Base-by-base conservation (phyloP, 2,888 invertebrate species). In the Trissolcus brochymenae region DNA sequence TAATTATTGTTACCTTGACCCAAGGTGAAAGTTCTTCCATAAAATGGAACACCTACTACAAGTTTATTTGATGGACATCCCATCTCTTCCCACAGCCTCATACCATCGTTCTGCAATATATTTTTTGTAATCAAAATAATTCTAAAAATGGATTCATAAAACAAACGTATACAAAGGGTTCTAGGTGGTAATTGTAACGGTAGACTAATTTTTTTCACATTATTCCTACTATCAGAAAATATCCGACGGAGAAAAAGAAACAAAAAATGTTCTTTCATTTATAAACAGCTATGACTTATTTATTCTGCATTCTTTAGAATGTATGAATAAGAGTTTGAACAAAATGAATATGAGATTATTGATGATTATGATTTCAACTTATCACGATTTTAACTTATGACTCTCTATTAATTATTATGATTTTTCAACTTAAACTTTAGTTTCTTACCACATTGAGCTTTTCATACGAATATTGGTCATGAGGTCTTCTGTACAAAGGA, bases 391-490 rank as follows among this genome's bases (percentile, higher is more conserved):
- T n/a, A n/a, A 41, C 43, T n/a, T n/a, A 43, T n/a, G 11, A n/a
- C 0, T 43, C 11, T 4, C 4, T 43, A n/a, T 13, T 43, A 43
- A 43, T 14, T 16, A 46, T 46, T 46, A 46, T 0, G 9, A 16
- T 14, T 14, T 46, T 46, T 46, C 16, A 46, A 50, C 83, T 14
- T 49, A 49, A 11, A 53, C 9, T 56, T 40, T 16, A n/a, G 4
- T 29, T 13, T 6, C 94, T 90, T 90, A 96, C 96, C 88, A 97
- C 96, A 88, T 97, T 97, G 25, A 97, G 92, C 88, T 94, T 95
- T 86, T 96, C 96, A 85, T 96, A 96, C 17, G 95, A 96, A 91
- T 94, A 96, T 86, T 96, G 95, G 88, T 97, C 96, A 84, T 95
- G 95, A 0, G 95, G 94, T 54, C 97, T 91, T 85, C 93, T 95